Conservation (phyloP, 2,797 vertebrate species). For the Orientallactaga sibirica region DNA sequence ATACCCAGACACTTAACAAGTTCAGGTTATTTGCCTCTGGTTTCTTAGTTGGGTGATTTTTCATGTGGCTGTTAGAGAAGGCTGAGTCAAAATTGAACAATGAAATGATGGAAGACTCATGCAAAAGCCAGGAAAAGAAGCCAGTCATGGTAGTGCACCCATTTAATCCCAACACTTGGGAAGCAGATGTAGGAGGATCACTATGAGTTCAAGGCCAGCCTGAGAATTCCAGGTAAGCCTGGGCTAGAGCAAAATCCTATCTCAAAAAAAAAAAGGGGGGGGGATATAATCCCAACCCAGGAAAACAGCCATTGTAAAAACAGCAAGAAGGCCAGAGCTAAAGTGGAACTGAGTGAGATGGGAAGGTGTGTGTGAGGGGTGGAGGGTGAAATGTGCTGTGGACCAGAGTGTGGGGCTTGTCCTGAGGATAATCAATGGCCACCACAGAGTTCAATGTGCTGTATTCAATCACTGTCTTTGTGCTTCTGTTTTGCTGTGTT, state of each 20-base stretch:
- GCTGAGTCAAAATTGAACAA: slow-evolving; percentile 14
- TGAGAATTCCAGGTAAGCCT: too few species aligned
- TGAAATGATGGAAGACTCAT: not conserved
- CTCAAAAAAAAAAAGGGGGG: too few species aligned
- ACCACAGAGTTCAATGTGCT: not conserved
- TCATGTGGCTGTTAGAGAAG: not conserved
- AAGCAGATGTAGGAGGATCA: too few species aligned
- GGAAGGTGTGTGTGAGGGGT: not conserved
- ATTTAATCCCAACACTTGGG: too few species aligned
- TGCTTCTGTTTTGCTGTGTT: slow-evolving; percentile 4
- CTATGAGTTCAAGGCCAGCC: too few species aligned
- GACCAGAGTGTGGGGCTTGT: not conserved
- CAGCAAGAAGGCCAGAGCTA: not conserved
- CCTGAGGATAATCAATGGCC: not conserved
- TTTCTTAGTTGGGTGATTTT: slow-evolving; percentile 35
- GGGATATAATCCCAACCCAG: not conserved
- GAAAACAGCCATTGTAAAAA: not conserved
- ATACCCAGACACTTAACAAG: not conserved
- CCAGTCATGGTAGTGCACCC: too few species aligned
- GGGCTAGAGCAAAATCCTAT: too few species aligned
- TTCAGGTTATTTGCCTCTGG: not conserved
- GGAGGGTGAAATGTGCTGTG: accelerated
- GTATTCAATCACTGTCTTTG: not conserved
- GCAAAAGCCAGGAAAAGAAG: not conserved
- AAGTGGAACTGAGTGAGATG: not conserved